Conservation (phyloP, 2,113 vertebrate genomes). For the Hemiscyllium ocellatum region DNA sequence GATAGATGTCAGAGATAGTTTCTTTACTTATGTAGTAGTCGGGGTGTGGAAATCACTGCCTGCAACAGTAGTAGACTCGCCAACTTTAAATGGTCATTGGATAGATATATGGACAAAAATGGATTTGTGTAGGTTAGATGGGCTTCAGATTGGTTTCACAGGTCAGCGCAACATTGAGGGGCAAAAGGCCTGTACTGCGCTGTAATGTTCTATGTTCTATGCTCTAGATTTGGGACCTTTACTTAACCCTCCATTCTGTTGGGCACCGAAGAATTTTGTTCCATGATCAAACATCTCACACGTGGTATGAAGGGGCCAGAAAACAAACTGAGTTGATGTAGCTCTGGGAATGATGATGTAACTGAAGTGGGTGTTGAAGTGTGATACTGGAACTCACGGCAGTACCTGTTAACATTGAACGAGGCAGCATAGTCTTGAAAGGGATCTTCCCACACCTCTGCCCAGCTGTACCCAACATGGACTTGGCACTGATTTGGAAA, state of each 20-base stretch:
- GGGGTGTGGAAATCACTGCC: no score
- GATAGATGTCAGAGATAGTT: no score
- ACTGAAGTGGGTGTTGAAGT: not conserved
- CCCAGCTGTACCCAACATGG: not conserved
- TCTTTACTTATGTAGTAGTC: no score
- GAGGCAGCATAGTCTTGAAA: not conserved
- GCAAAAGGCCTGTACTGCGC: no score
- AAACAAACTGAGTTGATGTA: not conserved
- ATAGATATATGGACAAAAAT: no score
- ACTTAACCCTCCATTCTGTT: not conserved
- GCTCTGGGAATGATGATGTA: not conserved
- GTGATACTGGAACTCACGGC: not conserved
- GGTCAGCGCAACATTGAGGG: no score
- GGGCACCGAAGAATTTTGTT: not conserved
- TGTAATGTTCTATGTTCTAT: no score
- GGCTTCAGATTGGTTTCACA: no score
- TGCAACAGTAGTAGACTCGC: no score
- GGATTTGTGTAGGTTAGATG: no score
- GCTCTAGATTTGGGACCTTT: not conserved
- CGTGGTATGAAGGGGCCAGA: not conserved
- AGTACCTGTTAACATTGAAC: not conserved
- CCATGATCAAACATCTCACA: not conserved
- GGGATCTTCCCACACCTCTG: not conserved
- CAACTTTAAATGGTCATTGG: no score
- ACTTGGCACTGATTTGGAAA: not conserved